Conservation (phyloP, 2,797 vertebrate genomes). For the Enteromius argenteus region DNA sequence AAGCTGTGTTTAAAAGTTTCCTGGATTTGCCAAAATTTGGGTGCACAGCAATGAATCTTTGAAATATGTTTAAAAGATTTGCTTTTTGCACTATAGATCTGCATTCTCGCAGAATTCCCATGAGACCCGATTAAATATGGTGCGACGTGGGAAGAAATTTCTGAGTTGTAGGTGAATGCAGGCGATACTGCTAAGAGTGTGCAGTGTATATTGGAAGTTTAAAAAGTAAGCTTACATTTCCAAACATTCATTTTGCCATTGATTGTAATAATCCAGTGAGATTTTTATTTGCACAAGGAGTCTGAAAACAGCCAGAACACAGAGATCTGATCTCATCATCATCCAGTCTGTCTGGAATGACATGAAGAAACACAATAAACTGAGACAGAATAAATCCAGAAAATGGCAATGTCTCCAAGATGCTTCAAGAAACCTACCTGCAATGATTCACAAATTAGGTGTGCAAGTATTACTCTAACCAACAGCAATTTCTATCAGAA, state of each 20-base stretch:
- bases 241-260: too few relatives aligned
- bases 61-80: not conserved
- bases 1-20: not conserved
- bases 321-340: too few relatives aligned
- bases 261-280: too few relatives aligned
- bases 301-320: too few relatives aligned
- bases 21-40: not conserved
- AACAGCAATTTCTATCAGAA: not conserved
- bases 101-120: not conserved
- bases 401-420: too few relatives aligned
- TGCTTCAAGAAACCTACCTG: too few relatives aligned
- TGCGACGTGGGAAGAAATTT: not conserved
- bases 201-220: not conserved
- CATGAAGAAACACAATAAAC: too few relatives aligned
- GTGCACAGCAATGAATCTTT: not conserved
- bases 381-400: too few relatives aligned
- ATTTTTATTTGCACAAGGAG: too few relatives aligned
- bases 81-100: conserved; percentile 6
- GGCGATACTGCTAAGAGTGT: not conserved
- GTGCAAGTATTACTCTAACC: not conserved
- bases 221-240: not conserved
- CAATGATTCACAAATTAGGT: not conserved
- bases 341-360: too few relatives aligned
- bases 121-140: not conserved
- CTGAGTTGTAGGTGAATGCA: not conserved